Conservation (phyloP, 2,888 invertebrate species). For the Archips xylosteana region DNA sequence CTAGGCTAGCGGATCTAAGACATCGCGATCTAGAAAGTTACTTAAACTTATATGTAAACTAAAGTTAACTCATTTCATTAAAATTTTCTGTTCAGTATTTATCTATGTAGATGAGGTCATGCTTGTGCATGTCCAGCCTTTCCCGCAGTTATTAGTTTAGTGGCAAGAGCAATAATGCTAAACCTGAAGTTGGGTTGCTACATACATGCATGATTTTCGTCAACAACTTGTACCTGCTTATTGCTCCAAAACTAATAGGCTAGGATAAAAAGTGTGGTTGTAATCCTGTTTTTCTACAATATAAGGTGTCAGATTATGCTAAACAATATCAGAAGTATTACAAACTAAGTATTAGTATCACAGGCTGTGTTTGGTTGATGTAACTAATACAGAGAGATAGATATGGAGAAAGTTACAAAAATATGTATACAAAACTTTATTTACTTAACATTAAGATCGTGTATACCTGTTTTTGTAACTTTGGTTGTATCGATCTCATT, state of each 20-base stretch:
- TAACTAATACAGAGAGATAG: too few species aligned
- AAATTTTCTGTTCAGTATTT: too few species aligned
- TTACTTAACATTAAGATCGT: too few species aligned
- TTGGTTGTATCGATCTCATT: too few species aligned
- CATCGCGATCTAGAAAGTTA: too few species aligned
- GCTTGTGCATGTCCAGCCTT: not conserved
- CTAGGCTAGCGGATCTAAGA: too few species aligned
- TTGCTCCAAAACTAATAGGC: not conserved
- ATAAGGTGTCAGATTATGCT: not conserved
- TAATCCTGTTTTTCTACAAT: not conserved
- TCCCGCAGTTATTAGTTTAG: not conserved
- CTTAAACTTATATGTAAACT: too few species aligned
- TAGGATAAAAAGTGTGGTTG: not conserved
- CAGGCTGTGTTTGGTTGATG: not conserved
- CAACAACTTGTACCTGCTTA: not conserved
- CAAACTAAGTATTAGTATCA: not conserved
- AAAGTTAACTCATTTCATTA: too few species aligned
- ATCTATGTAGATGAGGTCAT: not conserved
- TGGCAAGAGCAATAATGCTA: not conserved
- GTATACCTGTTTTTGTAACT: too few species aligned
- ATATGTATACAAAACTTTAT: too few species aligned
- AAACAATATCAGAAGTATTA: not conserved
- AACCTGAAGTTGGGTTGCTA: not conserved
- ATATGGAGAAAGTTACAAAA: too few species aligned
- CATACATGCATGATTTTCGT: not conserved